Conservation (phyloP, 2,888 invertebrate genomes). For the Rhopalosiphum nymphaeae region DNA sequence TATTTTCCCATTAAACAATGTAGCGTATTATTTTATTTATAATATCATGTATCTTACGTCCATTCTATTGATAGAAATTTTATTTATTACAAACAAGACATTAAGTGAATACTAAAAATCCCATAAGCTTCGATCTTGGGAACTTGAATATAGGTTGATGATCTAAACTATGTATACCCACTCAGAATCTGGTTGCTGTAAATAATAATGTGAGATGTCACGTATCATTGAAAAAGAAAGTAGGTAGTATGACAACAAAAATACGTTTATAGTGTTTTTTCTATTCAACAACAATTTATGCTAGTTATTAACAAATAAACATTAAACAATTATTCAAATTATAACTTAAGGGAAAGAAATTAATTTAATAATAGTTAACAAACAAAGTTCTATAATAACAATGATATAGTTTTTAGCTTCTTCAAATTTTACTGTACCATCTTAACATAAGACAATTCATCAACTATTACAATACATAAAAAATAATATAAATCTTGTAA, state of each 20-base stretch:
- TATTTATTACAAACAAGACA: too few species aligned
- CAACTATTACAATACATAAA: background rate
- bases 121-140: too few species aligned
- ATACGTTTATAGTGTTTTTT: background rate
- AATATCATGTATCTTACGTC: too few species aligned
- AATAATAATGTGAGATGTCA: too few species aligned
- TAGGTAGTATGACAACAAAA: too few species aligned
- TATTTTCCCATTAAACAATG: too few species aligned
- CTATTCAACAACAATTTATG: background rate
- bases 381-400: background rate
- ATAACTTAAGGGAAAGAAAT: background rate
- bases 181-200: too few species aligned
- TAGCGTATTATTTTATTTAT: too few species aligned
- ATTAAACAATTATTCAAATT: background rate
- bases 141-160: too few species aligned
- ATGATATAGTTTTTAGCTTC: background rate
- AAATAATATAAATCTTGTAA: background rate
- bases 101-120: too few species aligned
- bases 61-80: too few species aligned
- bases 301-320: background rate
- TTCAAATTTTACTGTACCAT: background rate
- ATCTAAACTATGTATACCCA: too few species aligned
- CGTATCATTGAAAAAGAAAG: background rate
- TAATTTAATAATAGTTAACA: background rate
- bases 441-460: background rate